A percentile compares a stretch with the other conserved stretches of the same genome.
These are phyloP conservation scores for Synaphobranchus kaupii DNA, from an alignment of 2,797 vertebrate genomes.

Conservation along the genomic window DNA sequence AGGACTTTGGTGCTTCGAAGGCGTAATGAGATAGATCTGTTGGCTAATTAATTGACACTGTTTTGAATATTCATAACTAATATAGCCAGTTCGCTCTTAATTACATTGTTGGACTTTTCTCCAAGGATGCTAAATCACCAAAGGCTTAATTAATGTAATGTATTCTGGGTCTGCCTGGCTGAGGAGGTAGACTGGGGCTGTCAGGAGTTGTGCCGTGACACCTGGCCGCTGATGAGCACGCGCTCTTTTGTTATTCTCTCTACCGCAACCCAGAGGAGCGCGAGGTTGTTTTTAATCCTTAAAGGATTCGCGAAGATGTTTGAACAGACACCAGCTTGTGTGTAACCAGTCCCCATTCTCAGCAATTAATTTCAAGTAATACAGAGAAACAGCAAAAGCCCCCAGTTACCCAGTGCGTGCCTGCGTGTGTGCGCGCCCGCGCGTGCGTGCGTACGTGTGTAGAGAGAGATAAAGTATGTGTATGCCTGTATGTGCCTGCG, in stretches of 20 bases:
- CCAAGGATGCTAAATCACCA: slow-evolving; percentile 98
- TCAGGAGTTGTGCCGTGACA: slow-evolving; percentile 93
- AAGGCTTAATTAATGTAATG: slow-evolving; percentile 99
- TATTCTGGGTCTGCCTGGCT: slow-evolving; percentile 95
- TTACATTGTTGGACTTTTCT: slow-evolving; percentile 99
- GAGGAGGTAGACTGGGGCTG: slow-evolving; percentile 87
- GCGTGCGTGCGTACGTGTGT: slow-evolving; percentile 38
- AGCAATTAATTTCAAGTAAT: slow-evolving; percentile 74
- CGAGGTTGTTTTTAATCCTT: slow-evolving; percentile 80
- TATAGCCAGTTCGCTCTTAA: slow-evolving; percentile 95
- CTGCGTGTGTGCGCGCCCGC: slow-evolving; percentile 28
- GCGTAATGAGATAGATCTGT: slow-evolving; percentile 81
- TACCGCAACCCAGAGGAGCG: slow-evolving; percentile 64
- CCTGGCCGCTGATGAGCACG: slow-evolving; percentile 84
- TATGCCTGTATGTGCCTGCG: background rate
- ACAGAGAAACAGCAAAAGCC: slow-evolving; percentile 27
- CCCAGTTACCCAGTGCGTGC: slow-evolving; percentile 15
- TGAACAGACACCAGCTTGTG: slow-evolving; percentile 72
- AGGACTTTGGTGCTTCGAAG: slow-evolving; percentile 80
- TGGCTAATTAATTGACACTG: slow-evolving; percentile 98
- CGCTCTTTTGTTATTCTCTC: slow-evolving; percentile 83
- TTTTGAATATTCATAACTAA: slow-evolving; percentile 99
- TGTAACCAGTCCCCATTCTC: slow-evolving; percentile 57
- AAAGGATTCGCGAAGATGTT: slow-evolving; percentile 67
- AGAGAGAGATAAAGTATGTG: slow-evolving; percentile 8